These are phyloP conservation scores for Balearica regulorum DNA, from an alignment of 2,797 vertebrate species.

Conservation along the genomic window DNA sequence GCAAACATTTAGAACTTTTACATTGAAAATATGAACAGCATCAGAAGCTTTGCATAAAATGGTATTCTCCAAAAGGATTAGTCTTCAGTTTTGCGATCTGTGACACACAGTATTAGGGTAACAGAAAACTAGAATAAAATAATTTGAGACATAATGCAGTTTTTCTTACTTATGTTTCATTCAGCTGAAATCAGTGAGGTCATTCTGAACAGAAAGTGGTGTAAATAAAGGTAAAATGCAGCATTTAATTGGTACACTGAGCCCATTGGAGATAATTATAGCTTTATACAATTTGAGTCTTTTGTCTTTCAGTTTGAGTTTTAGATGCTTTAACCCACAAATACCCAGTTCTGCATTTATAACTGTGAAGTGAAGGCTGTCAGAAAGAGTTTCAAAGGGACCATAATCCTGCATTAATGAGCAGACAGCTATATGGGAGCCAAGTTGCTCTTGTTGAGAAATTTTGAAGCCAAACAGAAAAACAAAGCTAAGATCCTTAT, in stretches of 20 bases:
- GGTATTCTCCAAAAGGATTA: neutral
- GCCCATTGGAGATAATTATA: conserved; percentile 37
- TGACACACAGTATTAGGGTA: neutral
- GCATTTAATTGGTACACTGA: neutral
- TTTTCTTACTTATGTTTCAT: neutral
- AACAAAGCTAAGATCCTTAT: conserved; percentile 50
- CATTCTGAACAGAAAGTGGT: neutral
- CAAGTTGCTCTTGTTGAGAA: conserved; percentile 51
- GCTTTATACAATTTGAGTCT: neutral
- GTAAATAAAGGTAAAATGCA: neutral
- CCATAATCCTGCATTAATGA: conserved; percentile 63
- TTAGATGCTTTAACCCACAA: conserved; percentile 46
- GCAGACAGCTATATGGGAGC: conserved; percentile 25
- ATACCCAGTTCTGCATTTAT: conserved; percentile 12
- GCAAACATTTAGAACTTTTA: neutral
- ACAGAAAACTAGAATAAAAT: neutral
- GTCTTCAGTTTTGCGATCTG: neutral
- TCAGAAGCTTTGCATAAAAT: neutral
- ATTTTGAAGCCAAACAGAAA: conserved; percentile 50
- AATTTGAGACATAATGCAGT: neutral
- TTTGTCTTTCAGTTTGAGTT: conserved; percentile 44
- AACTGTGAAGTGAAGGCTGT: conserved; percentile 31
- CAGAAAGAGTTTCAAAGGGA: conserved; percentile 58
- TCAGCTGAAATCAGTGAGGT: neutral
- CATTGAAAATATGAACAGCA: neutral